A percentile compares a stretch with the other conserved stretches of the same genome.
These are phyloP conservation scores for Spongilla lacustris DNA, from an alignment of 37 sponge, comb jelly and placozoan species.

Conservation along the genomic window DNA sequence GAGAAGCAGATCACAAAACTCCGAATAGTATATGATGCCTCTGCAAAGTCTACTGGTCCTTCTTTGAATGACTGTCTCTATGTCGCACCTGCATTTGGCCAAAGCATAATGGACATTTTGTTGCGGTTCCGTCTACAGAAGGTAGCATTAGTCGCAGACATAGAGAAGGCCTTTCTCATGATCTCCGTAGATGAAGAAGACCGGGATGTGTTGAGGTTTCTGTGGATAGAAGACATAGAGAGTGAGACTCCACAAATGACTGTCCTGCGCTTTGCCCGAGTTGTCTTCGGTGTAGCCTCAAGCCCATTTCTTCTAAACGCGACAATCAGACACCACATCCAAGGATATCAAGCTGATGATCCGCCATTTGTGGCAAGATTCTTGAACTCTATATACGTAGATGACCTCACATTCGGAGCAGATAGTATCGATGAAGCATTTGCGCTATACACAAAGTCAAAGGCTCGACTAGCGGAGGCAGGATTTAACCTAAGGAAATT, in stretches of 20 bases:
- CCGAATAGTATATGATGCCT: conserved; percentile 24
- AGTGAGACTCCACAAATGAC: not conserved
- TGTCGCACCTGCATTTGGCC: conserved; percentile 16
- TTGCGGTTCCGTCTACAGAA: conserved; percentile 8
- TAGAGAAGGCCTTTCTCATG: conserved; percentile 23
- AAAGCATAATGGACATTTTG: conserved; percentile 36
- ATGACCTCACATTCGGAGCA: conserved; percentile 42
- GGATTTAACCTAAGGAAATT: conserved; percentile 55
- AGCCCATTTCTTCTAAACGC: conserved; percentile 54
- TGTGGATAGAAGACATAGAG: conserved; percentile 34
- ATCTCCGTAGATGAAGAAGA: conserved; percentile 10
- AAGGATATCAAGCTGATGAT: not conserved
- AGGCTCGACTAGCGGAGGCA: conserved; percentile 13
- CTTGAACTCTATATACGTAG: conserved; percentile 21
- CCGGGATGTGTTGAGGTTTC: conserved; percentile 29
- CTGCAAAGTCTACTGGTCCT: conserved; percentile 13
- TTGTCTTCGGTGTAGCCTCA: conserved; percentile 60
- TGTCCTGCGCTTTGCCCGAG: conserved; percentile 27
- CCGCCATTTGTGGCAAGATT: conserved; percentile 29
- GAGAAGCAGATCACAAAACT: conserved; percentile 17
- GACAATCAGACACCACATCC: conserved; percentile 41
- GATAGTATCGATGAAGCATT: conserved; percentile 9
- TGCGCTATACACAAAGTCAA: conserved; percentile 20
- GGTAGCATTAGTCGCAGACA: conserved; percentile 22
- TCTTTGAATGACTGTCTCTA: conserved; percentile 32